phyloP scores from a whole-genome alignment of 2,888 invertebrate species.

The Meghimatium bilineatum region DNA sequence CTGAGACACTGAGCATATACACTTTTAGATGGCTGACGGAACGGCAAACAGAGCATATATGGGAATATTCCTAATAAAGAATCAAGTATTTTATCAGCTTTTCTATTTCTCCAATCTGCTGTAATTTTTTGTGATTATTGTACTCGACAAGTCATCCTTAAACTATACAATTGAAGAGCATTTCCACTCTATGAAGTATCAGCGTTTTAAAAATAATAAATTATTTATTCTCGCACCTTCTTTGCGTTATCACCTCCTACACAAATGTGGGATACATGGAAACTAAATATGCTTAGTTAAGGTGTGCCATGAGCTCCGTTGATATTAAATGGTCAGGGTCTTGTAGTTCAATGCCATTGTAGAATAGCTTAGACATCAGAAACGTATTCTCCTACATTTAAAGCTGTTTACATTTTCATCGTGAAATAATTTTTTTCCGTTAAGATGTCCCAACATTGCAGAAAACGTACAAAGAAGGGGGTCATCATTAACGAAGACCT shows the following conservation, averaged over 20 bases:
- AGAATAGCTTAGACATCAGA: background rate
- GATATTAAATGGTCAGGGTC: background rate
- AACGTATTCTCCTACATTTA: background rate
- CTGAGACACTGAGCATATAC: too few species aligned
- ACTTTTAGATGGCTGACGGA: too few species aligned
- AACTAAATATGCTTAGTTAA: background rate
- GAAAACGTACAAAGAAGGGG: background rate
- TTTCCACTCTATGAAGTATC: background rate
- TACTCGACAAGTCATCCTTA: too few species aligned
- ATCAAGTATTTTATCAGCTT: too few species aligned
- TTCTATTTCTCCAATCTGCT: too few species aligned
- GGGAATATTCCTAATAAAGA: too few species aligned
- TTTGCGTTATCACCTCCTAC: background rate
- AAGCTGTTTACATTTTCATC: background rate
- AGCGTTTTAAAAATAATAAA: background rate
- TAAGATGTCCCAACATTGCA: background rate
- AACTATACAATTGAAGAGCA: too few species aligned
- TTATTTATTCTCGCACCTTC: background rate
- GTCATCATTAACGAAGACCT: background rate
- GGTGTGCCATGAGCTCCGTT: background rate
- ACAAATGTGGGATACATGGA: background rate
- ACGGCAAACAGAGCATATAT: too few species aligned
- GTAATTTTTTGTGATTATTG: too few species aligned
- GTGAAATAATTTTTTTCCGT: background rate
- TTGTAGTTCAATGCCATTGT: background rate